These are phyloP conservation scores for Falco biarmicus DNA, from an alignment of 2,797 vertebrate genomes.

Conservation along the genomic window DNA sequence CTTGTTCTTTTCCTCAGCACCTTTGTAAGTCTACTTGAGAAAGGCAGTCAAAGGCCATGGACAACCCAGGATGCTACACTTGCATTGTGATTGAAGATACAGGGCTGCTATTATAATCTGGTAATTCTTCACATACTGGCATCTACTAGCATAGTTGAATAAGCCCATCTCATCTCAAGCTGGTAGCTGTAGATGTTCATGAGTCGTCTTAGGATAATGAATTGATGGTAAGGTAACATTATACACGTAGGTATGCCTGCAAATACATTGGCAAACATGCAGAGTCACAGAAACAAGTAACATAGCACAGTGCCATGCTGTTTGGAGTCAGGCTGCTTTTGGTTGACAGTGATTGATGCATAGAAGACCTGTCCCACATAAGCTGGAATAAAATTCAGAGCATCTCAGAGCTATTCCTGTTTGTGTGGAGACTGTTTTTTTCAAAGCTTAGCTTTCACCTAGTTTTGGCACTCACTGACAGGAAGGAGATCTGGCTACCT, in stretches of 20 bases:
- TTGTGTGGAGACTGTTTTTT: background rate
- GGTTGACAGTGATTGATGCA: background rate
- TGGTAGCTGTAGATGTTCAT: background rate
- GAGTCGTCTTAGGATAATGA: background rate
- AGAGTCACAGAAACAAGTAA: background rate
- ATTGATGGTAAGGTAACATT: background rate
- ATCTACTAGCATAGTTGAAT: background rate
- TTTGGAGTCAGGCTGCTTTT: background rate
- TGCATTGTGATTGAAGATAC: background rate
- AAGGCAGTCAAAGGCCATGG: background rate
- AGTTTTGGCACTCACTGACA: background rate
- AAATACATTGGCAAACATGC: background rate
- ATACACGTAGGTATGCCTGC: background rate
- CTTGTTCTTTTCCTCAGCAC: background rate
- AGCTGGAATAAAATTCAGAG: background rate
- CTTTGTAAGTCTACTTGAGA: background rate
- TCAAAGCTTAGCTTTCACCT: background rate
- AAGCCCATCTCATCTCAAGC: background rate
- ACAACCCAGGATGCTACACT: background rate
- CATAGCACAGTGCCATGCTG: too few species aligned
- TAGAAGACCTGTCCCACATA: background rate
- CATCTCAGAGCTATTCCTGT: background rate
- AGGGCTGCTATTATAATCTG: background rate
- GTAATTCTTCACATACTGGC: background rate
- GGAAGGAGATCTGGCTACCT: background rate